Evolutionary conservation across 2,113 vertebrate species (phyloP).

Genomic region (Myotis lucifugus): DNA sequence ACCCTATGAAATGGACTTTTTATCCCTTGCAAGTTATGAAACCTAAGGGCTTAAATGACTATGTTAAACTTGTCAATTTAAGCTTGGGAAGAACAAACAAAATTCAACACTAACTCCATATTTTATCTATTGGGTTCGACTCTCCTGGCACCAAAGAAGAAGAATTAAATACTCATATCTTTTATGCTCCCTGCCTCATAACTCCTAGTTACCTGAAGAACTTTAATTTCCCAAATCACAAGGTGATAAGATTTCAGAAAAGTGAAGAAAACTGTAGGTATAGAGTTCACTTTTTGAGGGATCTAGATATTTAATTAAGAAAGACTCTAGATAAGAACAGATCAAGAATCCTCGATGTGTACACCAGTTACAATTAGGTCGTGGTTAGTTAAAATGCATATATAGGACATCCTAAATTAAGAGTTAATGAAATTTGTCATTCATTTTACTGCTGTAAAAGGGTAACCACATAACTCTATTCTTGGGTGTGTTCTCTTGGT

Average conservation of each 20-base stretch:
- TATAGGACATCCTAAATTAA: neutral
- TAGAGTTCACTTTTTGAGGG: neutral
- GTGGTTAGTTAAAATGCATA: constrained; percentile 43
- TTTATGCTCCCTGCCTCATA: neutral
- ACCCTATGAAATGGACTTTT: neutral
- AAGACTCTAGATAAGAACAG: constrained; percentile 8
- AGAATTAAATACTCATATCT: neutral
- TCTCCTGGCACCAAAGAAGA: neutral
- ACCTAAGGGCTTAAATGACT: neutral
- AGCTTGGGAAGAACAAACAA: neutral
- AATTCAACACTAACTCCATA: neutral
- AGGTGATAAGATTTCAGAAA: neutral
- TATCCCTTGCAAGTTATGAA: constrained; percentile 39
- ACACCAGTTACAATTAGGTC: neutral
- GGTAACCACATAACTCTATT: constrained; percentile 46
- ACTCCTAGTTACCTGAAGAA: neutral
- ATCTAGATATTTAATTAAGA: constrained; percentile 15
- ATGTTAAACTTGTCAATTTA: neutral
- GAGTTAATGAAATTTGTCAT: constrained; percentile 56
- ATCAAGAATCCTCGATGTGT: constrained; percentile 5
- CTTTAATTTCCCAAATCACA: constrained; percentile 1
- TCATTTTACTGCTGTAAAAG: constrained; percentile 38
- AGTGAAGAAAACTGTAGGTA: neutral
- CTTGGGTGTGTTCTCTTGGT: constrained; percentile 38
- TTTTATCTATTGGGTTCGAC: constrained; percentile 30